These are phyloP conservation scores for Syngnathoides biaculeatus DNA, from an alignment of 2,113 vertebrate genomes.

Conservation along the genomic window DNA sequence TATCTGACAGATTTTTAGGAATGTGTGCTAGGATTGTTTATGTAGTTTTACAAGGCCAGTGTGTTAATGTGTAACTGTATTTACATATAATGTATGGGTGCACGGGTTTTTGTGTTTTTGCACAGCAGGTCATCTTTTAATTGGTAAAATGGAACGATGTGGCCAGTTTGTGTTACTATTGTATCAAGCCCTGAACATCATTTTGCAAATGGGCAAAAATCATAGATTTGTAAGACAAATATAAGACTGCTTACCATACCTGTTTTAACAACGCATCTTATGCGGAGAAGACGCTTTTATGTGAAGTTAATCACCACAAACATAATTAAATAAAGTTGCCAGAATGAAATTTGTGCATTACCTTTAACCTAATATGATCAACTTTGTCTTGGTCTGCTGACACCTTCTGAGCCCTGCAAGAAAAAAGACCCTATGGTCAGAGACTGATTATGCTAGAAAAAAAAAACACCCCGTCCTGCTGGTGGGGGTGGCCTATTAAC, in stretches of 20 bases:
- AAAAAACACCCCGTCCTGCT: constrained; percentile 32
- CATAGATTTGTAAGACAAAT: not conserved
- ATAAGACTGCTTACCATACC: not conserved
- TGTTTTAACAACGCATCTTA: constrained; percentile 33
- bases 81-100: not conserved
- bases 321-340: constrained; percentile 63
- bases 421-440: constrained; percentile 49
- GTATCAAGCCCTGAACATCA: constrained; percentile 74
- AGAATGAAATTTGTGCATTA: constrained; percentile 69
- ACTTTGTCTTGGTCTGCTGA: constrained; percentile 47
- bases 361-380: constrained; percentile 66
- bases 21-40: not conserved
- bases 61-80: not conserved
- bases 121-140: constrained; percentile 73
- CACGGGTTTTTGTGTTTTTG: constrained; percentile 57
- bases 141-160: constrained; percentile 83
- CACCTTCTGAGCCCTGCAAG: constrained; percentile 37
- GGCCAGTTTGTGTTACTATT: constrained; percentile 74
- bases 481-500: constrained; percentile 44
- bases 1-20: not conserved
- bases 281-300: constrained; percentile 28
- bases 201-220: constrained; percentile 7
- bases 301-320: constrained; percentile 55
- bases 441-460: constrained; percentile 55
- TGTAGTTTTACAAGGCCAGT: not conserved